These are phyloP conservation scores for Eulemur rubriventer DNA, from an alignment of 2,797 vertebrate species.

Conservation along the genomic window DNA sequence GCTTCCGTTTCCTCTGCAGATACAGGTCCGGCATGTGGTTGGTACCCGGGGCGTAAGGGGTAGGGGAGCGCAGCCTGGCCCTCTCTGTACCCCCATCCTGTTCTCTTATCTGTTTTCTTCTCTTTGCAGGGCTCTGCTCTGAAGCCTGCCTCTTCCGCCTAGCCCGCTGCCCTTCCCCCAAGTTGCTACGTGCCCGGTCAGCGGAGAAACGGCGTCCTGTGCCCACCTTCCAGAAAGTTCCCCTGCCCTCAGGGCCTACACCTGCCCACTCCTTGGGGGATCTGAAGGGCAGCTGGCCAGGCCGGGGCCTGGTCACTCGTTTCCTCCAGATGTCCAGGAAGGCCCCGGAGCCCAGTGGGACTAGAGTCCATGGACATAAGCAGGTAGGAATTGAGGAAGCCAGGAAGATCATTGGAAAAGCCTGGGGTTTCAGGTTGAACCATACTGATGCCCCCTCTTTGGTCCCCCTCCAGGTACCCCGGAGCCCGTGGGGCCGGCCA, in stretches of 20 bases:
- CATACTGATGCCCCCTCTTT: neutral
- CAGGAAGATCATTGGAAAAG: neutral
- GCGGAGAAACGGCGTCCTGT: slow-evolving; percentile 87
- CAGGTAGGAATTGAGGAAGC: slow-evolving; percentile 84
- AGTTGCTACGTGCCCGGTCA: slow-evolving; percentile 87
- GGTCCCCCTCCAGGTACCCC: slow-evolving; percentile 73
- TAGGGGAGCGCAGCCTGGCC: neutral
- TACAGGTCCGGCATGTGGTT: slow-evolving; percentile 78
- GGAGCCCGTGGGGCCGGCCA: slow-evolving; percentile 62
- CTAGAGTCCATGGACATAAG: slow-evolving; percentile 88
- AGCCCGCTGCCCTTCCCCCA: slow-evolving; percentile 84
- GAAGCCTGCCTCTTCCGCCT: slow-evolving; percentile 89
- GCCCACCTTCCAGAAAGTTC: slow-evolving; percentile 72
- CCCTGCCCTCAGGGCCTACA: slow-evolving; percentile 86
- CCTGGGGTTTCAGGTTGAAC: neutral
- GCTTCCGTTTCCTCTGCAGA: slow-evolving; percentile 83
- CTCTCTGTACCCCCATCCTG: neutral
- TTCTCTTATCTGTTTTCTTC: neutral
- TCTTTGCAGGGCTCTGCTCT: slow-evolving; percentile 87
- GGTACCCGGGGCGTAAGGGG: neutral
- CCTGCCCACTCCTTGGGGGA: slow-evolving; percentile 95
- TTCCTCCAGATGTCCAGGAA: slow-evolving; percentile 95
- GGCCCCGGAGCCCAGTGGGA: slow-evolving; percentile 88
- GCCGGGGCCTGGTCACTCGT: slow-evolving; percentile 93
- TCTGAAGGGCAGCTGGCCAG: slow-evolving; percentile 91